Evolutionary conservation across 2,888 invertebrate genomes (phyloP).

Genomic region (Metallyticus violacea): DNA sequence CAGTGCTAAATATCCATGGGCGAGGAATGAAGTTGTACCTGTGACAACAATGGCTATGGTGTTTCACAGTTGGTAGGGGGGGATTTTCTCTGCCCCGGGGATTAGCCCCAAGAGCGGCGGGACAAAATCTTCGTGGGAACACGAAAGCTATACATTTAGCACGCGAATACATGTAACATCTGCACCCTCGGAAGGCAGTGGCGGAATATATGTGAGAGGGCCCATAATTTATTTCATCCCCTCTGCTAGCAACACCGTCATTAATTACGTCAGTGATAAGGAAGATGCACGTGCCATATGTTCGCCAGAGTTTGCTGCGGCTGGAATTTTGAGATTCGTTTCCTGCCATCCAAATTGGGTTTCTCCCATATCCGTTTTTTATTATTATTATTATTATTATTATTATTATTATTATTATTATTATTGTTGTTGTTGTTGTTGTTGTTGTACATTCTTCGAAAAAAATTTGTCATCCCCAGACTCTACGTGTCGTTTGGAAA

Average conservation of each 20-base stretch:
- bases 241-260: neutral
- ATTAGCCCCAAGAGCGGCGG: neutral
- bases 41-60: neutral
- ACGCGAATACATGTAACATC: neutral
- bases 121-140: conserved; percentile 1
- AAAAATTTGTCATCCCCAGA: too few relatives aligned
- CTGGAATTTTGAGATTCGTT: neutral
- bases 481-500: too few relatives aligned
- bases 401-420: too few relatives aligned
- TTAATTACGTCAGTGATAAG: neutral
- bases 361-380: too few relatives aligned
- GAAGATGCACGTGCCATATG: neutral
- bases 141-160: neutral
- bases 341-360: neutral
- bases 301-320: too few relatives aligned
- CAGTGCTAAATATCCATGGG: too few relatives aligned
- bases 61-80: too few relatives aligned
- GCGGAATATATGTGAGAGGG: neutral
- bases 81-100: neutral
- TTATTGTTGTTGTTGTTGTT: too few relatives aligned
- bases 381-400: too few relatives aligned
- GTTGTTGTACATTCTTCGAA: too few relatives aligned
- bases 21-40: too few relatives aligned
- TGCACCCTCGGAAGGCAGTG: neutral
- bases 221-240: neutral